Base-by-base conservation (phyloP, 2,888 invertebrate species). In the Platerodrilus igneus region DNA sequence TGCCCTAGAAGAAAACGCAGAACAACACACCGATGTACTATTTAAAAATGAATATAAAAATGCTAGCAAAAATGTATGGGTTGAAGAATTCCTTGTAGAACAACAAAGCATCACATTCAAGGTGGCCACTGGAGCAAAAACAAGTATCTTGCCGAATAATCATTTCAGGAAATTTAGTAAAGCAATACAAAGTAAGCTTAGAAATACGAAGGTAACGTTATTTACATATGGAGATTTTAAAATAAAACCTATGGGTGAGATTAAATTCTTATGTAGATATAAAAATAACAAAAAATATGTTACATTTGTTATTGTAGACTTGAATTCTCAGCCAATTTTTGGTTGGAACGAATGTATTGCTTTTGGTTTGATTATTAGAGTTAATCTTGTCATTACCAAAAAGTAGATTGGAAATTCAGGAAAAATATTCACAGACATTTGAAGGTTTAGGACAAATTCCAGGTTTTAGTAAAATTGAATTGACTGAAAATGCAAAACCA, bases 221-320 rank as follows among this genome's bases (percentile, higher is more conserved):
- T 9, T 9, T 22, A n/a, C 10, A 22, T 28, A 27, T 27, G 27
- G 14, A 15, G 16, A 27, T 14, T 27, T 27, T 27, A 27, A 27
- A 27, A 27, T 27, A 4, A 27, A 27, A 27, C 27, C 27, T 14
- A 9, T 13, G 9, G 27, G 27, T 27, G 13, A 27, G 27, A 27
- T 27, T 15, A 14, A 9, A 14, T 2, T 27, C n/a, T 9, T 6
- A 16, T 27, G 27, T 14, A 25, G 10, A 10, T 25, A 3, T 25
- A 25, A 25, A 4, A 8, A 27, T 27, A 14, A 8, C n/a, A 9
- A 27, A 27, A 27, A n/a, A n/a, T n/a, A 27, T 25, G 11, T 25
- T 25, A 25, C 11, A 8, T 25, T 25, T n/a, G 8, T 25, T 9
- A 25, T 25, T 25, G 25, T 25, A 10, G 25, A 25, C 11, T 25